These are phyloP conservation scores for Stichodactyla mertensii DNA, from an alignment of 64 coral and sea anemone genomes.

Conservation along the genomic window DNA sequence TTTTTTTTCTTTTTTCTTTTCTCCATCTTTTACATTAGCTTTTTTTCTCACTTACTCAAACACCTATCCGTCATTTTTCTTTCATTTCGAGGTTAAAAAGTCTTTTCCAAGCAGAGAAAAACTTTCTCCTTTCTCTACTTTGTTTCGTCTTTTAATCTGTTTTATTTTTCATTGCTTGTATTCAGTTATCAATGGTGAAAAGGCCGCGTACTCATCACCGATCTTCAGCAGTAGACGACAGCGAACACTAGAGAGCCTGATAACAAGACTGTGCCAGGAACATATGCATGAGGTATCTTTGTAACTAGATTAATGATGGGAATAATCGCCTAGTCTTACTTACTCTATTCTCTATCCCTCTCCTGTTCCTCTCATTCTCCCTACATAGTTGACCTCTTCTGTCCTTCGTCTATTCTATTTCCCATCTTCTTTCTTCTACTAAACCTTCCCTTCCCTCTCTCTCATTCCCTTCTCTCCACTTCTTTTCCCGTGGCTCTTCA, in stretches of 20 bases:
- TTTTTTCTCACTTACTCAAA: too few species aligned
- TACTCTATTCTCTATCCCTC: too few species aligned
- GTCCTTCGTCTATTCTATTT: not conserved
- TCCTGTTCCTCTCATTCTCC: too few species aligned
- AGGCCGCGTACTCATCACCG: slow-evolving; percentile 85
- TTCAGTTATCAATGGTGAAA: slow-evolving; percentile 97
- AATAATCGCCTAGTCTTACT: not conserved
- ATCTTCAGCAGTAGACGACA: slow-evolving; percentile 97
- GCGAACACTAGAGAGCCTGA: slow-evolving; percentile 87
- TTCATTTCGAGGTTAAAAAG: not conserved
- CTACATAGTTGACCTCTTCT: not conserved
- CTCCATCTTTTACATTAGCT: not conserved
- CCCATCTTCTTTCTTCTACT: too few species aligned
- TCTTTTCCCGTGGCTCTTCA: too few species aligned
- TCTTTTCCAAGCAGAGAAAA: too few species aligned
- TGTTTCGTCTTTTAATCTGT: not conserved
- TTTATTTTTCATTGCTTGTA: not conserved
- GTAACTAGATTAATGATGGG: not conserved
- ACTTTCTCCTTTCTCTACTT: too few species aligned
- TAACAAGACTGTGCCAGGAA: slow-evolving; percentile 68
- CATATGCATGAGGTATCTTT: slow-evolving; percentile 81
- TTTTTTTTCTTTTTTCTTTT: too few species aligned
- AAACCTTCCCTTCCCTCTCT: not conserved
- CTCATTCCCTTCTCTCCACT: not conserved
- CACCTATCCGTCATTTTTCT: too few species aligned